A percentile compares a stretch with the other conserved stretches of the same genome.
Evolutionary conservation across 2,888 invertebrate genomes (phyloP).

Genomic region (Pomacea canaliculata): DNA sequence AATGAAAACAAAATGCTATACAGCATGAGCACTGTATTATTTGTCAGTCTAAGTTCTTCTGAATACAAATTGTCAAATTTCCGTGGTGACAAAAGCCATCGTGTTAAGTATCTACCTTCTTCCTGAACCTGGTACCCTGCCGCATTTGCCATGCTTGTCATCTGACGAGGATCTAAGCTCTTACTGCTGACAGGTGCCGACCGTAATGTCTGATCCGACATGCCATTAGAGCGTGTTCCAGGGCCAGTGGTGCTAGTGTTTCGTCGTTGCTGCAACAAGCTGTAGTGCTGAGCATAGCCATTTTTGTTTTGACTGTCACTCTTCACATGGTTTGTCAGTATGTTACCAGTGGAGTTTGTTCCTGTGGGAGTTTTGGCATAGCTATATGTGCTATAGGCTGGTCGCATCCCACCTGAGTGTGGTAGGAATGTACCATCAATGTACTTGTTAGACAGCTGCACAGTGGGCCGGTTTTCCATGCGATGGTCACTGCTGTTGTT

Average conservation of each 20-base stretch:
- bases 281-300: conserved; percentile 44
- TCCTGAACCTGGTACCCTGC: conserved; percentile 14
- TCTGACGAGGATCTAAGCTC: conserved; percentile 12
- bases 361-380: neutral
- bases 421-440: conserved; percentile 60
- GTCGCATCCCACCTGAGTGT: neutral
- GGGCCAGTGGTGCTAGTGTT: conserved; percentile 37
- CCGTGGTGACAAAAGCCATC: too few species aligned
- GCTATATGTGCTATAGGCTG: neutral
- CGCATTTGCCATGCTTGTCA: neutral
- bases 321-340: neutral
- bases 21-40: too few species aligned
- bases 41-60: too few species aligned
- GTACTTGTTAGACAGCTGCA: conserved; percentile 54
- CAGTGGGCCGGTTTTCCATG: conserved; percentile 37
- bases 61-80: too few species aligned
- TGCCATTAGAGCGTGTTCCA: conserved; percentile 26
- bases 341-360: neutral
- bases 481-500: conserved; percentile 24
- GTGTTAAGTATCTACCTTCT: conserved; percentile 6
- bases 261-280: conserved; percentile 49
- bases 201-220: conserved; percentile 21
- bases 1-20: too few species aligned
- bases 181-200: conserved; percentile 37
- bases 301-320: conserved; percentile 29